These are phyloP conservation scores for Helicorthomorpha holstii DNA, from an alignment of 1,140 invertebrate species.

Conservation along the genomic window DNA sequence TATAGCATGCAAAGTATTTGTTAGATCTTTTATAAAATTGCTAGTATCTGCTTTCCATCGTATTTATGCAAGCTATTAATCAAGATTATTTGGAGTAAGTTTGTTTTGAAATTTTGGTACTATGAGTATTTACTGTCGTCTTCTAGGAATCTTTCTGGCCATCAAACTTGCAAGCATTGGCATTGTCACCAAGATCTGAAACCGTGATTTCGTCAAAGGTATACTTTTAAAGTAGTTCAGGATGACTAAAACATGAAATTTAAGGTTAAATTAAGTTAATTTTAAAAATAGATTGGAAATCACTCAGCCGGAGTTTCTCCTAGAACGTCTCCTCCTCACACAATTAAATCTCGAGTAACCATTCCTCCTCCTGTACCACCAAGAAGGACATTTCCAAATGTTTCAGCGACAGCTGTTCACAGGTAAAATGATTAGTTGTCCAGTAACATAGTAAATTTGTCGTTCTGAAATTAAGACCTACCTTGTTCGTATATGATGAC, in stretches of 20 bases:
- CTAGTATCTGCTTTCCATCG: no score
- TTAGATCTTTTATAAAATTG: no score
- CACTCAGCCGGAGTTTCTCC: constrained; percentile 40
- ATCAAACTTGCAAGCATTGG: constrained; percentile 33
- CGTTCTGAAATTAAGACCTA: no score
- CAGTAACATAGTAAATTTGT: no score
- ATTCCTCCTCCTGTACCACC: constrained; percentile 44
- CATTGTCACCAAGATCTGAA: constrained; percentile 32
- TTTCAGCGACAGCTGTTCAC: constrained; percentile 17
- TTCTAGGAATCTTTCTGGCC: constrained; percentile 22
- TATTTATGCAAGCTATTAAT: no score
- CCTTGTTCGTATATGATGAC: no score
- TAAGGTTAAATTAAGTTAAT: not conserved
- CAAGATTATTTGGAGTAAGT: no score
- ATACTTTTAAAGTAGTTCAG: constrained; percentile 1
- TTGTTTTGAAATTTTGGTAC: no score
- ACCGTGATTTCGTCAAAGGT: constrained; percentile 19
- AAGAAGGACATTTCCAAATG: constrained; percentile 35
- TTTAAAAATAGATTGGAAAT: constrained; percentile 10
- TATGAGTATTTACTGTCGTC: constrained; percentile 6
- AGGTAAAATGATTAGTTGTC: no score
- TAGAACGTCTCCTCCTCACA: constrained; percentile 29
- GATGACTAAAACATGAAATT: not conserved
- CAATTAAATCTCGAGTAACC: constrained; percentile 24
- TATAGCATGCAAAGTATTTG: no score